phyloP scores from a whole-genome alignment of 2,888 invertebrate species.

The Drosophila kokeensis region DNA sequence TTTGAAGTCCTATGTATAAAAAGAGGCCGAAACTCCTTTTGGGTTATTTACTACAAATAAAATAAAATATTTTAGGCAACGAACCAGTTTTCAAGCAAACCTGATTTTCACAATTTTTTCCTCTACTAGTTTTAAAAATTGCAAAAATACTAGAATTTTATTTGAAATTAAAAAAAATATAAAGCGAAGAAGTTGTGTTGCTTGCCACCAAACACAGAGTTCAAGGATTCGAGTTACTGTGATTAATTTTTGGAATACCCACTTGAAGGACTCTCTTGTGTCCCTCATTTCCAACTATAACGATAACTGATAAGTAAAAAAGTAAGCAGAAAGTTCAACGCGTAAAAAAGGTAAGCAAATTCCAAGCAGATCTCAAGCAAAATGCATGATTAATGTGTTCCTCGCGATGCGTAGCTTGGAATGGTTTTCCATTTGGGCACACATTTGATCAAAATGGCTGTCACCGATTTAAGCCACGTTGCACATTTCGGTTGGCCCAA shows the following conservation, averaged over 20 bases:
- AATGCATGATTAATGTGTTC: neutral
- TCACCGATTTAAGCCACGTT: conserved; percentile 63
- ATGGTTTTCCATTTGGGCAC: conserved; percentile 42
- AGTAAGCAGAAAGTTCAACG: too few relatives aligned
- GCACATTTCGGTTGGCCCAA: conserved; percentile 69
- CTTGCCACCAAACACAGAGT: fast-evolving
- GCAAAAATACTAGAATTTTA: neutral
- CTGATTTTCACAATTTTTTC: neutral
- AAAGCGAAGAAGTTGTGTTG: neutral
- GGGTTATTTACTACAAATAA: neutral
- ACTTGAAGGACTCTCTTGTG: neutral
- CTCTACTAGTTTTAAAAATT: neutral
- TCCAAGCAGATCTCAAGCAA: conserved; percentile 1
- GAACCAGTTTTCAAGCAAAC: fast-evolving
- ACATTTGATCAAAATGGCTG: conserved; percentile 69
- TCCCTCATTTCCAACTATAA: neutral
- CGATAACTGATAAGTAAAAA: neutral
- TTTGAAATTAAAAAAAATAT: too few relatives aligned
- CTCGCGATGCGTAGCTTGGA: conserved; percentile 31
- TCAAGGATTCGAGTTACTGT: neutral
- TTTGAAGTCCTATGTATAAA: too few relatives aligned
- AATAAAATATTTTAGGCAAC: neutral
- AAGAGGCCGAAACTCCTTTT: neutral
- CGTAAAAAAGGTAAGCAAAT: neutral
- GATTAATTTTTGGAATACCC: neutral